Evolutionary conservation across 1,140 invertebrate species (phyloP), one percentile per base, ranked within the genome.

Genomic region (Orchesella cincta): DNA sequence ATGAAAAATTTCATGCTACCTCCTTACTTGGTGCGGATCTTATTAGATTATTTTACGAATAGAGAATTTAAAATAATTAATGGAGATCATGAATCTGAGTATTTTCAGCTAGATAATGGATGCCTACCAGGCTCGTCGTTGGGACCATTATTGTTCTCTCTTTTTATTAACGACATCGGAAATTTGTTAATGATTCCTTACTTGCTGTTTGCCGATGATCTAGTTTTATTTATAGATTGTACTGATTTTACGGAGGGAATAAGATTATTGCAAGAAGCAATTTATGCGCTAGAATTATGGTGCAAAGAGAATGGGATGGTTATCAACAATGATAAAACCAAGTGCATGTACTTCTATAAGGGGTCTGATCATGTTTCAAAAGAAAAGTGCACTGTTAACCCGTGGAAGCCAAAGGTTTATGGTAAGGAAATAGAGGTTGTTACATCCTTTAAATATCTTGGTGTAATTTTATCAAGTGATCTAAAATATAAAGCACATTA

Each of bases 41-140:
- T 77, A 2, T n/a, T 1, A 14, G 26, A 23, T 36, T 73, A 73
- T 26, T 67, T 77, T 16, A 20, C 16, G 1, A 26, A 57, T 35
- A 20, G 76, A 14, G 23, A n/a, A 23, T 51, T 52, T 51, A 73
- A 18, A 57, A 57, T 77, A 14, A n/a, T 23, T 16, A 28, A 28
- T 18, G 64, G 62, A 5, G 20, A 8, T 2, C 12, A 67, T 28
- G 14, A 28, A 1, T 77, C 67, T 33, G 35, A 77, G 1, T 28
- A 52, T 36, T 73, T 57, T 36, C 18, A 39, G 54, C 23, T 73
- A 12, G 26, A 34, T 35, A 34, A n/a, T 34, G 83, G 83, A 20
- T 83, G 84, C 0, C 81, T 82, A 0, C 84, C 83, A 72, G 84
- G 84, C 0, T 83, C 83, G 23, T 75, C 81, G 0, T 54, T 84